These are phyloP conservation scores for Hyles euphorbiae DNA, from an alignment of 1,140 invertebrate species.

Conservation along the genomic window DNA sequence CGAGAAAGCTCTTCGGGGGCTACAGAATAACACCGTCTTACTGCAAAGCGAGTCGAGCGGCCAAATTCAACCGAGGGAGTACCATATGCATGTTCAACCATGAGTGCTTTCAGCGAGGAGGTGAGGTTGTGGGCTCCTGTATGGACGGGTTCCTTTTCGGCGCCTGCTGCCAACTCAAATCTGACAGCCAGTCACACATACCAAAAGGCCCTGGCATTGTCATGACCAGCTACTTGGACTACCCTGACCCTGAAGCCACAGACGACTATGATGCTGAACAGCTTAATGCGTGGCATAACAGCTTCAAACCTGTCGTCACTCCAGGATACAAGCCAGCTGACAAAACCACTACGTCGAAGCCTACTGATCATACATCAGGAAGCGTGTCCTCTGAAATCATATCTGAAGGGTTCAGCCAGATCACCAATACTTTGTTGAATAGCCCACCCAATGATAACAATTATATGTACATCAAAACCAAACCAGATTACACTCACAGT, in stretches of 20 bases:
- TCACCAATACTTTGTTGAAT: conserved; percentile 71
- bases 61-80: conserved; percentile 79
- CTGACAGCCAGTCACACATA: conserved; percentile 63
- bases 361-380: conserved; percentile 48
- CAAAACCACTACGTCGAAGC: conserved; percentile 49
- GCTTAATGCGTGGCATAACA: conserved; percentile 60
- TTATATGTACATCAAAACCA: conserved; percentile 61
- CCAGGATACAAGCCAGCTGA: conserved; percentile 57
- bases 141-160: conserved; percentile 95
- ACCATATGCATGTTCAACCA: conserved; percentile 96
- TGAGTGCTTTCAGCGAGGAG: conserved; percentile 87
- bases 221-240: conserved; percentile 65
- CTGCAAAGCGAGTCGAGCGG: conserved; percentile 78
- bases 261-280: conserved; percentile 62
- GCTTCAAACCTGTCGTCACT: conserved; percentile 64
- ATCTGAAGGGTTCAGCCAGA: conserved; percentile 71
- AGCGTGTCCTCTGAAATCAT: conserved; percentile 51
- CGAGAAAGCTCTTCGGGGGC: conserved; percentile 88
- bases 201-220: conserved; percentile 67
- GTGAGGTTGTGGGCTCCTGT: conserved; percentile 90
- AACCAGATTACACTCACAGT: conserved; percentile 66
- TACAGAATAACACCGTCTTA: conserved; percentile 88
- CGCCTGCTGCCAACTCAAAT: conserved; percentile 85
- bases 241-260: conserved; percentile 49
- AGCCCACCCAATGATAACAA: conserved; percentile 56